Conservation (phyloP, 2,113 vertebrate genomes). For the Misgurnus anguillicaudatus region DNA sequence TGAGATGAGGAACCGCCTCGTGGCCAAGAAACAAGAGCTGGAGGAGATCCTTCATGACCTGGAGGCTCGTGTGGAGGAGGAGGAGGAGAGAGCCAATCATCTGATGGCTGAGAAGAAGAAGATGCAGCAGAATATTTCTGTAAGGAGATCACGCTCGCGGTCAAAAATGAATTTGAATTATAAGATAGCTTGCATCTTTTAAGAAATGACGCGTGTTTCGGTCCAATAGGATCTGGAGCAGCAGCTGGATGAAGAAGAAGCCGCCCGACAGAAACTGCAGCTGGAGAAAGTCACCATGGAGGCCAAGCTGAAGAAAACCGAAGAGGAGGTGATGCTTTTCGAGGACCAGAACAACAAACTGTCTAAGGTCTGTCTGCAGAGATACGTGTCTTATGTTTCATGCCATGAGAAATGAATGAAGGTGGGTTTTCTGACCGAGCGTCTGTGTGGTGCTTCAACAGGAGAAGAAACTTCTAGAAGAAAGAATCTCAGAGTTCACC, state of each 20-base stretch:
- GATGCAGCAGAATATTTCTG: slow-evolving; percentile 96
- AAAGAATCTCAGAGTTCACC: slow-evolving; percentile 92
- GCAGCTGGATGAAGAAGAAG: slow-evolving; percentile 96
- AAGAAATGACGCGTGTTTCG: neutral
- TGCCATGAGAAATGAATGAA: neutral
- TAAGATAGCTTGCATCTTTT: no score
- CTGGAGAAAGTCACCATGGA: slow-evolving; percentile 95
- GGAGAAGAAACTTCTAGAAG: slow-evolving; percentile 96
- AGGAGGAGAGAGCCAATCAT: slow-evolving; percentile 91
- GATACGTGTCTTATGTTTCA: no score
- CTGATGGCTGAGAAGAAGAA: slow-evolving; percentile 89
- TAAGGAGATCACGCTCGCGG: slow-evolving; percentile 53
- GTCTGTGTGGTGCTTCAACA: slow-evolving; percentile 58
- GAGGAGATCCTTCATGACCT: slow-evolving; percentile 97
- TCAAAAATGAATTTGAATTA: no score
- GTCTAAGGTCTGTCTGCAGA: slow-evolving; percentile 77
- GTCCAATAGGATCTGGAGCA: slow-evolving; percentile 89
- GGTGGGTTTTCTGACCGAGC: neutral
- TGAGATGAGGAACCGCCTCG: slow-evolving; percentile 92
- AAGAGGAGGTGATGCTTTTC: slow-evolving; percentile 90
- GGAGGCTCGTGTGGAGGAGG: slow-evolving; percentile 94
- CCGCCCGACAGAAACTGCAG: slow-evolving; percentile 93
- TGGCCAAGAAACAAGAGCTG: slow-evolving; percentile 93
- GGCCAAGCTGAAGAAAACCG: slow-evolving; percentile 92
- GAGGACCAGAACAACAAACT: slow-evolving; percentile 95